Base-by-base conservation (phyloP, 2,113 vertebrate species). In the Zapornia atra region DNA sequence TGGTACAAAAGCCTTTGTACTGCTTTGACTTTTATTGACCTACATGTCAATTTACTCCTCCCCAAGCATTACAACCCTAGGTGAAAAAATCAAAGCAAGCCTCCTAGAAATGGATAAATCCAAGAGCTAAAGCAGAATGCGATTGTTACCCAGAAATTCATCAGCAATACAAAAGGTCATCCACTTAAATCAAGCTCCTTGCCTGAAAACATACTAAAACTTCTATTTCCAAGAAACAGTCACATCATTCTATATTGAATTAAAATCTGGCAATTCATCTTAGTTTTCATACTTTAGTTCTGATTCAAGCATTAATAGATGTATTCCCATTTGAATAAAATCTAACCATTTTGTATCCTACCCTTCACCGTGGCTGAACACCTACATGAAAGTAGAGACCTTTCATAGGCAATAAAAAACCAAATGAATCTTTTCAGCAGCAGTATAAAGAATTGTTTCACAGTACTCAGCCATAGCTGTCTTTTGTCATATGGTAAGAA, bases 11-110 rank as follows among this genome's bases (percentile, higher is more conserved):
- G 66, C 90, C 88, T 89, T 96, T 88, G 93, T 60, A 44, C n/a
- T 70, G 40, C 94, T 91, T 78, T 94, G 80, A 84, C 82, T 95
- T 92, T 89, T 83, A 95, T 53, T 94, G 88, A 97, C 71, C 70
- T 92, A 81, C 78, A 93, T 80, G 90, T 93, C 92, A 91, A 65
- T 93, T 89, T 85, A 53, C 83, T 97, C 92, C 96, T 93, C 90
- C 76, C 78, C 86, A 90, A 93, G 96, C 64, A 90, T 92, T 82
- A 94, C 51, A 82, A 94, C 56, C 29, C 69, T 77, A 92, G 64
- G 76, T 83, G 86, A 84, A 85, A 89, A 92, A 70, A 86, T 69
- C 94, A 79, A 90, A 96, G 81, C 31, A 89, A 69, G 75, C 71
- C 24, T 96, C 72, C 54, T 9, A 65, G 94, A 96, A 95, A 95